A percentile compares a stretch with the other conserved stretches of the same genome.
Conservation (phyloP, 2,888 invertebrate species). For the Tortrix viridana region DNA sequence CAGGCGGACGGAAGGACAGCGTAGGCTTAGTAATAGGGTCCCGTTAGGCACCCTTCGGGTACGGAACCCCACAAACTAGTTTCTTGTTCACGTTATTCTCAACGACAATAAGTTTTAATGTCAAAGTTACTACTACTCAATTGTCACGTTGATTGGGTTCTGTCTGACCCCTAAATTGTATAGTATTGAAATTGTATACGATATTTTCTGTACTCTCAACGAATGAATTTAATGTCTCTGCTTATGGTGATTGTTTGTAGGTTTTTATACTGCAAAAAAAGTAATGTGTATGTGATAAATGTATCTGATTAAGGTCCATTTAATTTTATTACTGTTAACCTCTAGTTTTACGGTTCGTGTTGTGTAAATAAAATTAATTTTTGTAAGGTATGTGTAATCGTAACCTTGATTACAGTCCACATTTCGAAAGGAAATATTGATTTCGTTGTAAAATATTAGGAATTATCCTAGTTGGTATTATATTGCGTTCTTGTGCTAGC, state of each 20-base stretch:
- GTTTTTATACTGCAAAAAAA: conserved; percentile 57
- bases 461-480: conserved; percentile 10
- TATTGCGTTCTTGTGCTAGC: conserved; percentile 9
- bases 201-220: conserved; percentile 62
- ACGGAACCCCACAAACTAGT: no score
- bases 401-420: conserved; percentile 31
- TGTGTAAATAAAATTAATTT: conserved; percentile 75
- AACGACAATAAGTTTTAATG: no score
- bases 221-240: conserved; percentile 52
- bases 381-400: conserved; percentile 63
- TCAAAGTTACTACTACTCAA: no score
- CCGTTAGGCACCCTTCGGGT: no score
- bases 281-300: conserved; percentile 77
- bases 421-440: conserved; percentile 2
- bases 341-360: conserved; percentile 68
- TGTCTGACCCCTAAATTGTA: neutral
- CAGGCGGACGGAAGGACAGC: no score
- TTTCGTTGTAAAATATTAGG: conserved; percentile 13
- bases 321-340: conserved; percentile 71
- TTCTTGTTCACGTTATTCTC: no score
- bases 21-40: no score
- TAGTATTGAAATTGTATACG: conserved; percentile 51
- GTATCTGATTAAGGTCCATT: conserved; percentile 73
- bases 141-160: neutral
- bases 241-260: conserved; percentile 56